Evolutionary conservation across 2,797 vertebrate genomes (phyloP).

Genomic region (Chromis chromis): DNA sequence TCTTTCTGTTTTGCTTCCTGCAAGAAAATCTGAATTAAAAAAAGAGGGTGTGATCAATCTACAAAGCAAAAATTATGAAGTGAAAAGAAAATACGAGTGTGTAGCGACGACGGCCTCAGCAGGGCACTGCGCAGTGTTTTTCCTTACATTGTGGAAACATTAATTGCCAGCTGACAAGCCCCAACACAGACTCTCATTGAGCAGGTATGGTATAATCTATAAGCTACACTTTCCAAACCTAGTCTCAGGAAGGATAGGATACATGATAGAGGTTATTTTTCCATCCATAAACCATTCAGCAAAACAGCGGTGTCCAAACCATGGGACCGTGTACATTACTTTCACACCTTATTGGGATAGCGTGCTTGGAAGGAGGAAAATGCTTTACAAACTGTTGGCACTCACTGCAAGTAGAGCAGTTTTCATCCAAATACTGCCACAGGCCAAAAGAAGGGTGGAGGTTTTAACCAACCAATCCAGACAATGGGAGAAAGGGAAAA

Average conservation of each 20-base stretch:
- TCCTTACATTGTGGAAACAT: conserved; percentile 68
- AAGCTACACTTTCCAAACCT: conserved; percentile 41
- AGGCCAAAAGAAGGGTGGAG: conserved; percentile 55
- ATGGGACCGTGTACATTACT: conserved; percentile 19
- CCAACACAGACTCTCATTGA: conserved; percentile 62
- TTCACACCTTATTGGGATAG: conserved; percentile 59
- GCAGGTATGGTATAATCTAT: conserved; percentile 58
- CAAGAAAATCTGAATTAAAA: conserved; percentile 40
- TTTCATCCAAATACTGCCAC: conserved; percentile 45
- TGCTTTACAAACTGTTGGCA: conserved; percentile 45
- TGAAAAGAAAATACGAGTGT: conserved; percentile 24
- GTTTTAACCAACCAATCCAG: conserved; percentile 50
- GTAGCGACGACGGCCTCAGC: conserved; percentile 12
- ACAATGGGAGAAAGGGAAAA: conserved; percentile 12
- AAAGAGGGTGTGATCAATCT: conserved; percentile 32
- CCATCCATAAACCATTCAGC: conserved; percentile 43
- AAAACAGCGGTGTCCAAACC: conserved; percentile 26
- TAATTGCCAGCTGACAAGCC: conserved; percentile 66
- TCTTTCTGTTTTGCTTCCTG: conserved; percentile 55
- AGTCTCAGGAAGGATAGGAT: conserved; percentile 31
- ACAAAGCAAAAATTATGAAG: conserved; percentile 38
- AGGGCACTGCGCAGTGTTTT: conserved; percentile 37
- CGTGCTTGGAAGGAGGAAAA: conserved; percentile 36
- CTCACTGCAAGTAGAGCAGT: conserved; percentile 20
- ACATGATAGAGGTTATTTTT: conserved; percentile 33